Evolutionary conservation across 2,113 vertebrate species (phyloP).

Genomic region (Hiodon tergisus): DNA sequence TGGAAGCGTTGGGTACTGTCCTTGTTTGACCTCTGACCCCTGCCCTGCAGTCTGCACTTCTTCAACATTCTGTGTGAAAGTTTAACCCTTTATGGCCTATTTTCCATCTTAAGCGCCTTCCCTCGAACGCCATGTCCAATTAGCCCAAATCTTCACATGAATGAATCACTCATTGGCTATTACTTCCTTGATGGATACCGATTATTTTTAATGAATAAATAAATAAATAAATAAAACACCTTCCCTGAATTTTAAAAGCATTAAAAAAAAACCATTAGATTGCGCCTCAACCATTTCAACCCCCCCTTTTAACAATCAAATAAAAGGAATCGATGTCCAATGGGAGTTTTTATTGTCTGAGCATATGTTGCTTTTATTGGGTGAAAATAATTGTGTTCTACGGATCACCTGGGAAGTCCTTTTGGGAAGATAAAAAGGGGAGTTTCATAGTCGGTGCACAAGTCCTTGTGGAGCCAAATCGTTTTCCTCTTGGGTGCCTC

Average conservation of each 20-base stretch:
- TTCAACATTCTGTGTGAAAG: too few species aligned
- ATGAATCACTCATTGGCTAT: neutral
- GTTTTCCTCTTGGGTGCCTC: slow-evolving; percentile 74
- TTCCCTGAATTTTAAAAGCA: too few species aligned
- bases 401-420: slow-evolving; percentile 83
- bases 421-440: slow-evolving; percentile 81
- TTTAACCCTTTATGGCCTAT: too few species aligned
- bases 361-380: slow-evolving; percentile 98
- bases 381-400: slow-evolving; percentile 92
- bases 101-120: too few species aligned
- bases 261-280: slow-evolving; percentile 48
- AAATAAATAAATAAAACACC: slow-evolving; percentile 21
- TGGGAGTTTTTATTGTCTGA: slow-evolving; percentile 96
- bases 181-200: neutral
- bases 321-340: slow-evolving; percentile 83
- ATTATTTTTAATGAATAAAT: neutral
- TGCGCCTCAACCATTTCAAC: slow-evolving; percentile 45
- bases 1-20: too few species aligned
- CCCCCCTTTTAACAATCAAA: slow-evolving; percentile 60
- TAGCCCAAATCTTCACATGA: neutral
- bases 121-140: neutral
- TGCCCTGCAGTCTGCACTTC: too few species aligned
- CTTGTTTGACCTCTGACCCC: too few species aligned
- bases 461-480: slow-evolving; percentile 83
- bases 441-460: slow-evolving; percentile 91